A percentile compares a stretch with the other conserved stretches of the same genome.
Evolutionary conservation across 2,797 vertebrate species (phyloP).

Genomic region (Bradypodion pumilum): DNA sequence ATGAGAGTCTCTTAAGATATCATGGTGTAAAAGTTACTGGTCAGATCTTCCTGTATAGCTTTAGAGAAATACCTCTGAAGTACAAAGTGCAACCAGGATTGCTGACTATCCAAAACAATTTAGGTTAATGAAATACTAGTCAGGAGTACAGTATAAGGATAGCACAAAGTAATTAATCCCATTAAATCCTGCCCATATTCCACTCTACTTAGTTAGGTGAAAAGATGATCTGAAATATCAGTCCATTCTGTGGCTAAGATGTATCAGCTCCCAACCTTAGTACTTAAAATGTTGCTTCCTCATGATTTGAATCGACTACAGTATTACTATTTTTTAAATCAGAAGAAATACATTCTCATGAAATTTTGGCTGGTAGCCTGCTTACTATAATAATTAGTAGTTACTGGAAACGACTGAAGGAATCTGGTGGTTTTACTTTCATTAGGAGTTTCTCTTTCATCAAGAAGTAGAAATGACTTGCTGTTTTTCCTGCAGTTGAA

Average conservation of each 20-base stretch:
- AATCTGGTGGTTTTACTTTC: background rate
- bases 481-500: background rate
- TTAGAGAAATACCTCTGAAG: background rate
- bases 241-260: background rate
- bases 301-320: background rate
- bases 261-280: background rate
- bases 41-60: background rate
- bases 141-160: background rate
- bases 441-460: background rate
- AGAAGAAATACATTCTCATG: background rate
- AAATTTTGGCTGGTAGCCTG: background rate
- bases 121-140: constrained; percentile 28
- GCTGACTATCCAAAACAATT: constrained; percentile 15
- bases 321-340: background rate
- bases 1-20: background rate
- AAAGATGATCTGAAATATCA: background rate
- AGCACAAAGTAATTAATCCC: background rate
- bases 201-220: background rate
- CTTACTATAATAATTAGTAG: background rate
- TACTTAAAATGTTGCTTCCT: background rate
- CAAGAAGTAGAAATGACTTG: background rate
- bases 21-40: background rate
- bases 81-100: background rate
- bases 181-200: background rate
- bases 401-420: background rate